phyloP scores from a whole-genome alignment of 2,888 invertebrate species.

The Liposcelis brunnea region DNA sequence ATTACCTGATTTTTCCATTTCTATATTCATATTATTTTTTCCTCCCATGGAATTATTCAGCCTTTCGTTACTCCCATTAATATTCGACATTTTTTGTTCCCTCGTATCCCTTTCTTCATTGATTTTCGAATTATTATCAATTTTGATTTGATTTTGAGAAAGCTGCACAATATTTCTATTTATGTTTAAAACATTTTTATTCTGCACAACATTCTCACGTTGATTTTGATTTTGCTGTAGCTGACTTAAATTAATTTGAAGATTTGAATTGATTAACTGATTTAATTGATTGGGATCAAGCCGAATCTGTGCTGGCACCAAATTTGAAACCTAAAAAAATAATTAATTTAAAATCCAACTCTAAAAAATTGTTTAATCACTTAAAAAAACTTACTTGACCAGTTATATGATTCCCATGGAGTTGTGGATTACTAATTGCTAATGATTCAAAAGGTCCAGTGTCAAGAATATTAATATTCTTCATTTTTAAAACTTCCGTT shows the following conservation, averaged over 20 bases:
- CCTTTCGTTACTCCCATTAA: too few species aligned
- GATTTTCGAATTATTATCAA: too few species aligned
- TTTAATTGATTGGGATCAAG: constrained; percentile 8
- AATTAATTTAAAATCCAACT: background rate
- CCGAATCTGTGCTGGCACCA: background rate
- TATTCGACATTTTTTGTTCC: too few species aligned
- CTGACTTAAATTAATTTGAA: constrained; percentile 7
- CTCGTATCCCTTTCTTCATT: too few species aligned
- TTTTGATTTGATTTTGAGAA: too few species aligned
- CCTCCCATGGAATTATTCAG: too few species aligned
- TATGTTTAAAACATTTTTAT: too few species aligned
- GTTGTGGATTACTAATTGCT: constrained; percentile 11
- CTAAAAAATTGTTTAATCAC: constrained; percentile 6
- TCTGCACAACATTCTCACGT: constrained; percentile 15
- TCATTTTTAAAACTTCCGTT: constrained; percentile 21
- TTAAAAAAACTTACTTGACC: constrained; percentile 1
- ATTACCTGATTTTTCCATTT: too few species aligned
- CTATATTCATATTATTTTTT: too few species aligned
- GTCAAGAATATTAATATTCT: constrained; percentile 17
- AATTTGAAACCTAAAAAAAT: too few species aligned
- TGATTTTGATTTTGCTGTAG: constrained; percentile 12
- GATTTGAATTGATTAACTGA: constrained; percentile 12
- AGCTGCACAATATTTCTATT: too few species aligned
- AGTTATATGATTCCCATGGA: constrained; percentile 3
- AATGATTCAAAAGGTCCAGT: constrained; percentile 10